A percentile compares a stretch with the other conserved stretches of the same genome.
Conservation (phyloP, 2,888 invertebrate genomes). For the Augochlorella aurata region DNA sequence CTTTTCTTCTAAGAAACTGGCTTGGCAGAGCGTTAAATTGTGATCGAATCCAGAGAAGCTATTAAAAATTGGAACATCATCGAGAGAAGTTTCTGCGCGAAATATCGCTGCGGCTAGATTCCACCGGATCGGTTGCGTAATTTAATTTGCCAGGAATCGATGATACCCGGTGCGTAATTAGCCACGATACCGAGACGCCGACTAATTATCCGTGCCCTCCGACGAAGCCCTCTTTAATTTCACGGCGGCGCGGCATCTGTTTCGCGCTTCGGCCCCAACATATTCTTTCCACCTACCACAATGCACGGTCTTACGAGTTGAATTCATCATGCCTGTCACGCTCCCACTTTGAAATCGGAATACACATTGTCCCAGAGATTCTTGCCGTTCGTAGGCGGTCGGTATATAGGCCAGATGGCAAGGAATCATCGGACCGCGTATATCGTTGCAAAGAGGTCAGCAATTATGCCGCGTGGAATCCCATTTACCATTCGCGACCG, state of each 20-base stretch:
- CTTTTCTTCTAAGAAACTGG: too few species aligned
- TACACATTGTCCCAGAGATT: slow-evolving; percentile 4
- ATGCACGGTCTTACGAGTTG: slow-evolving; percentile 4
- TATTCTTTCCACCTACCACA: slow-evolving; percentile 1
- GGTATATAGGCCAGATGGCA: background rate
- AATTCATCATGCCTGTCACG: slow-evolving; percentile 13
- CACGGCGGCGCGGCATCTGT: slow-evolving; percentile 19
- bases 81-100: too few species aligned
- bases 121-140: too few species aligned
- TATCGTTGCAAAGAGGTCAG: slow-evolving; percentile 7
- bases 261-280: background rate
- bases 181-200: background rate
- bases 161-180: background rate
- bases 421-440: slow-evolving; percentile 7
- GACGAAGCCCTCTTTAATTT: slow-evolving; percentile 25
- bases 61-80: too few species aligned
- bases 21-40: too few species aligned
- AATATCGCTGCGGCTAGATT: too few species aligned
- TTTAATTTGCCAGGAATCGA: background rate
- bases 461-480: slow-evolving; percentile 10
- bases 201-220: slow-evolving; percentile 22
- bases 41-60: too few species aligned
- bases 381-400: slow-evolving; percentile 1
- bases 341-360: slow-evolving; percentile 19
- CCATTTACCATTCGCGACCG: background rate